phyloP scores from a whole-genome alignment of 2,797 vertebrate species.

The Ctenosaura bakeri region DNA sequence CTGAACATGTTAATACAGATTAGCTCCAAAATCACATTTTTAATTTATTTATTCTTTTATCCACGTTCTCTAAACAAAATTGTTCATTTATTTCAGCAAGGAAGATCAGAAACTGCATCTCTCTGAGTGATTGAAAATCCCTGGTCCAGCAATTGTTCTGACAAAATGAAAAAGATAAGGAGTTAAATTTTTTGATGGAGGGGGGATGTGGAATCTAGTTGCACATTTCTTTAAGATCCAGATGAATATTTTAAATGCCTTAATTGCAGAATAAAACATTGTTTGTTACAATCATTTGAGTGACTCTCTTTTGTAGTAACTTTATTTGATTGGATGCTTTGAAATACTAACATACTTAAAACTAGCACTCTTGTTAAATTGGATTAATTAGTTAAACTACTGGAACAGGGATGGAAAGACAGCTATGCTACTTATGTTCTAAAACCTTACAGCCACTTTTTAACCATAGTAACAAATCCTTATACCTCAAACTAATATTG shows the following conservation, averaged over 20 bases:
- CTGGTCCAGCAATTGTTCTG: too few relatives aligned
- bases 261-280: conserved; percentile 17
- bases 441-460: not conserved
- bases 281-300: not conserved
- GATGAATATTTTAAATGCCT: not conserved
- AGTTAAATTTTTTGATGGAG: not conserved
- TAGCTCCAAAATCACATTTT: not conserved
- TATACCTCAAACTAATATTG: not conserved
- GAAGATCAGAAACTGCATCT: not conserved
- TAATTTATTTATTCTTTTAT: not conserved
- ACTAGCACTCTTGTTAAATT: not conserved
- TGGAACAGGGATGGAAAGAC: not conserved
- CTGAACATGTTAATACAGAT: not conserved
- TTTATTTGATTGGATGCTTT: not conserved
- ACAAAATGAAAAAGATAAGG: not conserved
- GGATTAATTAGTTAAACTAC: not conserved
- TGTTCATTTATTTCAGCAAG: conserved; percentile 20
- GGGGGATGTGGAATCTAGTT: not conserved
- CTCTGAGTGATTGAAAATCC: not conserved
- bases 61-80: not conserved
- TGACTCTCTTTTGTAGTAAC: not conserved
- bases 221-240: not conserved
- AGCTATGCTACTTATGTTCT: not conserved
- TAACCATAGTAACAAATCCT: not conserved
- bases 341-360: not conserved